These are phyloP conservation scores for Tribolium madens DNA, from an alignment of 1,140 invertebrate genomes.

Conservation along the genomic window DNA sequence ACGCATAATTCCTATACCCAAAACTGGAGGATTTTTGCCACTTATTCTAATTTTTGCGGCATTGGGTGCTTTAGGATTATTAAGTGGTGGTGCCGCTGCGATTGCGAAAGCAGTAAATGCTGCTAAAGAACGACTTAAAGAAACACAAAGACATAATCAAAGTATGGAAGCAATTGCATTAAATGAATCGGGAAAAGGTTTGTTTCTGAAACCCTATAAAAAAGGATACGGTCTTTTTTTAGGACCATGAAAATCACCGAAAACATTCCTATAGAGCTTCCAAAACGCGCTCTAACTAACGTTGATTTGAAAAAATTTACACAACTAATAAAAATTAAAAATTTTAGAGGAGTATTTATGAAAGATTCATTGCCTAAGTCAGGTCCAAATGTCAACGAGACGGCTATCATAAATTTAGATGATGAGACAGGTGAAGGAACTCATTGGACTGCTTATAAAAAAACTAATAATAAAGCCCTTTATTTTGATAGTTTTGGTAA, in stretches of 20 bases:
- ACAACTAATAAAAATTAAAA: constrained; percentile 1
- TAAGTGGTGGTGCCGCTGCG: constrained; percentile 58
- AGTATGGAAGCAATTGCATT: constrained; percentile 55
- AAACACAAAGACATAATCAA: constrained; percentile 58
- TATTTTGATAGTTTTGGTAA: constrained; percentile 53
- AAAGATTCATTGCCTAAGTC: constrained; percentile 1
- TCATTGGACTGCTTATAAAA: constrained; percentile 22
- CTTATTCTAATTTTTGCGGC: too few species aligned
- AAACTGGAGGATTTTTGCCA: too few species aligned
- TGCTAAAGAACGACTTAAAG: constrained; percentile 53
- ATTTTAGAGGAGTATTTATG: constrained; percentile 47
- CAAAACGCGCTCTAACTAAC: background rate
- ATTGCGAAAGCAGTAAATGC: constrained; percentile 59
- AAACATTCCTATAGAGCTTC: constrained; percentile 33
- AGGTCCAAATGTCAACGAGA: constrained; percentile 26
- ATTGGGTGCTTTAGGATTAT: constrained; percentile 55
- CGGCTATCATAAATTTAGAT: background rate
- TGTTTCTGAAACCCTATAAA: background rate
- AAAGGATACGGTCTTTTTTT: too few species aligned
- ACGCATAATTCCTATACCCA: too few species aligned
- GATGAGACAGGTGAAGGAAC: background rate
- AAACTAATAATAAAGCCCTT: constrained; percentile 18
- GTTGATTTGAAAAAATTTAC: constrained; percentile 20
- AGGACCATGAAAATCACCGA: background rate
- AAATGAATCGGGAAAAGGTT: background rate